phyloP scores from a whole-genome alignment of 2,888 invertebrate genomes.

The Seira musarum region DNA sequence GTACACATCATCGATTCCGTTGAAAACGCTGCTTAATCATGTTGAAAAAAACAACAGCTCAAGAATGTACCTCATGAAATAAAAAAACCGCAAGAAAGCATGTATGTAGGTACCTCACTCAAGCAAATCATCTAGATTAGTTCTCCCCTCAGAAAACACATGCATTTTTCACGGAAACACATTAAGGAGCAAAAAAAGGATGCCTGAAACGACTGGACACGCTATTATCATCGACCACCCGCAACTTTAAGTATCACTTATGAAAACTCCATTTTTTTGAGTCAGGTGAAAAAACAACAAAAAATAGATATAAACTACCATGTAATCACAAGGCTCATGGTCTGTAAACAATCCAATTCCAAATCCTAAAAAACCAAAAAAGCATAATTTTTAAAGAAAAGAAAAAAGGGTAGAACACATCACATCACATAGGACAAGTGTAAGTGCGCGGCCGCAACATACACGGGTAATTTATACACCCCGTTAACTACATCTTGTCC shows the following conservation, averaged over 20 bases:
- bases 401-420: too few relatives aligned
- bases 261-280: conserved; percentile 29
- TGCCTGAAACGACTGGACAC: conserved; percentile 45
- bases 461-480: not conserved
- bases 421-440: too few relatives aligned
- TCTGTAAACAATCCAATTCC: conserved; percentile 39
- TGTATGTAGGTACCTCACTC: too few relatives aligned
- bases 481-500: conserved; percentile 22
- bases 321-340: conserved; percentile 44
- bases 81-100: too few relatives aligned
- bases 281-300: conserved; percentile 52
- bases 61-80: too few relatives aligned
- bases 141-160: conserved; percentile 9
- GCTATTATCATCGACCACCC: conserved; percentile 52
- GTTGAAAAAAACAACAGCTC: too few relatives aligned
- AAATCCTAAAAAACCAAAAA: too few relatives aligned
- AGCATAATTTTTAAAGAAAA: too few relatives aligned
- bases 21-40: too few relatives aligned
- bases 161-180: conserved; percentile 48
- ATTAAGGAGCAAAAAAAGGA: conserved; percentile 29
- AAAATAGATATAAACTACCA: conserved; percentile 48
- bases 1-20: too few relatives aligned
- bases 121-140: conserved; percentile 9
- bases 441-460: too few relatives aligned
- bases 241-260: conserved; percentile 51